Conservation (phyloP, 2,888 invertebrate species). For the Pristionchus maxplancki region DNA sequence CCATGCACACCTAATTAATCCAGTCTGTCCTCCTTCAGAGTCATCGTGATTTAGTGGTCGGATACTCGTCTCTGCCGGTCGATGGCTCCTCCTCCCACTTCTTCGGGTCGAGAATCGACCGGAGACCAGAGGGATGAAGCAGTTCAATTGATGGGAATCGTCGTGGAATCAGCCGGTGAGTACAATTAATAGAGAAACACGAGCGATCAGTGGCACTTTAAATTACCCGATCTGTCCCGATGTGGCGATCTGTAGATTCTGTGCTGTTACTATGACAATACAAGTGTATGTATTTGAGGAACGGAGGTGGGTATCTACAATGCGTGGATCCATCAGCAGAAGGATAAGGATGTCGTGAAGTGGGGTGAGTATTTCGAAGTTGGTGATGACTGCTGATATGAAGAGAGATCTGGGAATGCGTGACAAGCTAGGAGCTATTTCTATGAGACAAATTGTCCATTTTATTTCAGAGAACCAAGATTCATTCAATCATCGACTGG, state of each 20-base stretch:
- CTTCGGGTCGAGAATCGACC: background rate
- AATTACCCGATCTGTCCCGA: too few relatives aligned
- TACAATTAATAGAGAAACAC: background rate
- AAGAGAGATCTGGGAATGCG: background rate
- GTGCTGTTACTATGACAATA: background rate
- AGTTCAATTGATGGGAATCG: background rate
- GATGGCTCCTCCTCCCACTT: constrained; percentile 3
- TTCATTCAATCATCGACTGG: background rate
- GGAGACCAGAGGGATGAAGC: background rate
- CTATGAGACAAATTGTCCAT: background rate
- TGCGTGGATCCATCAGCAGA: background rate
- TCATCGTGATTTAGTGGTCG: background rate
- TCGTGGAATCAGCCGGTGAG: background rate
- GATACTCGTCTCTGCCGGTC: background rate
- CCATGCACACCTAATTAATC: too few relatives aligned
- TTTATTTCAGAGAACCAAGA: background rate
- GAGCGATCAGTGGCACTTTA: too few relatives aligned
- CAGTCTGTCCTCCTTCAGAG: background rate
- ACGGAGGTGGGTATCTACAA: background rate
- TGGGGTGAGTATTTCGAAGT: background rate
- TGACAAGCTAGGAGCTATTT: too few relatives aligned
- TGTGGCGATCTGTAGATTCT: too few relatives aligned
- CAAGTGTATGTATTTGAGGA: background rate
- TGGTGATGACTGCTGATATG: background rate
- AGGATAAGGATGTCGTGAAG: background rate